These are phyloP conservation scores for Eulemur mongoz DNA, from an alignment of 2,797 vertebrate species.

Conservation along the genomic window DNA sequence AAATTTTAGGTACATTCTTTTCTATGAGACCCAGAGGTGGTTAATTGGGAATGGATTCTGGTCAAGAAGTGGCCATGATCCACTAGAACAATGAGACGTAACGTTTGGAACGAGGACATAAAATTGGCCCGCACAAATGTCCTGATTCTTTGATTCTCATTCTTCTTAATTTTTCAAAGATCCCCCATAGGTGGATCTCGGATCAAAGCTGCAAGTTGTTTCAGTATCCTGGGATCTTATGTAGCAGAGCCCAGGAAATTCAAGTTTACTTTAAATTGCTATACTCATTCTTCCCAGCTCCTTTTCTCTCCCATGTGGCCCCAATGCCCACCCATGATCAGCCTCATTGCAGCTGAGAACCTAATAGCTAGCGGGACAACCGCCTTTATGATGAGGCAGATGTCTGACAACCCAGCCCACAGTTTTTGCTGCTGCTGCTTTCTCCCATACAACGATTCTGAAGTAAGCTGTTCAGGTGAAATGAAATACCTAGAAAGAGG, in stretches of 20 bases:
- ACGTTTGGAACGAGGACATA: neutral
- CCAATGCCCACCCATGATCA: neutral
- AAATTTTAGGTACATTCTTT: neutral
- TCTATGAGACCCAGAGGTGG: neutral
- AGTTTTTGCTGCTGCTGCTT: neutral
- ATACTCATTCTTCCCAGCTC: neutral
- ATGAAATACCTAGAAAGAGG: constrained; percentile 2
- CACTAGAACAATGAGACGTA: neutral
- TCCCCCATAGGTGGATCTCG: neutral
- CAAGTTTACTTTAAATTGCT: neutral
- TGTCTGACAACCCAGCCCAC: neutral
- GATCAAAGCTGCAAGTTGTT: neutral
- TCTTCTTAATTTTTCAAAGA: constrained; percentile 33
- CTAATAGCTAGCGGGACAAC: neutral
- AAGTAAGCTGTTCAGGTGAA: neutral
- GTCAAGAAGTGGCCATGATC: neutral
- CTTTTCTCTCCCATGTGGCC: neutral
- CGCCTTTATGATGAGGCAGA: neutral
- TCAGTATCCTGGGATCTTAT: constrained; percentile 32
- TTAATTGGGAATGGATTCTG: neutral
- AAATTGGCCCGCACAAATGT: neutral
- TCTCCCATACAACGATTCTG: neutral
- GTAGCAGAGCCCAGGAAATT: neutral
- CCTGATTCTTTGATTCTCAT: constrained; percentile 6
- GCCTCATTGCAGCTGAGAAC: neutral